Evolutionary conservation across 2,888 invertebrate genomes (phyloP), one percentile per base, ranked within the genome.

Genomic region (Rhingia rostrata): DNA sequence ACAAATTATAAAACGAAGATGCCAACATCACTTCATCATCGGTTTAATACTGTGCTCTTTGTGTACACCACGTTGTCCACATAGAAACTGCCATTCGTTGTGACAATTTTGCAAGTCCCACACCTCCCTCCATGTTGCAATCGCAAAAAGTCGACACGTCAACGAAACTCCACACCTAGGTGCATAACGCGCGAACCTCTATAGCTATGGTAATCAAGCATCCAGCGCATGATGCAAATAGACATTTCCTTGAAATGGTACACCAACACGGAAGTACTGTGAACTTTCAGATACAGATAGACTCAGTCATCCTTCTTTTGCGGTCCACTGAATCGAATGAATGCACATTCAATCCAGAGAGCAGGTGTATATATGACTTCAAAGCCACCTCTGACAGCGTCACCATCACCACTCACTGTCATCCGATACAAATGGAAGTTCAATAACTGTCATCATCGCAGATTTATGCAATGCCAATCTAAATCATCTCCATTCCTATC

Each of bases 181-280:
- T 49, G 49, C 32, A 10, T 45, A 12, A 4, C 45, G 45, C 45
- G 45, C 10, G 45, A 10, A 12, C n/a, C 49, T 7, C 41, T 41
- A 14, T 6, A 12, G 5, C 7, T 10, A 41, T 32, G 32, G n/a
- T 35, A 56, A 56, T 37, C 22, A 37, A 14, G 37, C 37, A 37
- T 9, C 9, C 37, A 30, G 30, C 10, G 41, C 10, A 2, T 9
- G 41, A 9, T 41, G 10, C 9, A 9, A 7, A 10, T 47, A 10
- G 22, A 49, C 5, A 39, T 12, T 56, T 56, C 54, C 54, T 37
- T 56, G 54, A 56, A 56, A 56, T 56, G 54, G 22, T 35, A 56
- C 37, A 56, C 54, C 37, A 37, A 35, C 12, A 37, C 35, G 54
- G 54, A 56, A 56, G 37, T 37, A 10, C 7, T 14, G 54, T 10